Conservation (phyloP, 2,888 invertebrate genomes). For the Isoperla grammatica region DNA sequence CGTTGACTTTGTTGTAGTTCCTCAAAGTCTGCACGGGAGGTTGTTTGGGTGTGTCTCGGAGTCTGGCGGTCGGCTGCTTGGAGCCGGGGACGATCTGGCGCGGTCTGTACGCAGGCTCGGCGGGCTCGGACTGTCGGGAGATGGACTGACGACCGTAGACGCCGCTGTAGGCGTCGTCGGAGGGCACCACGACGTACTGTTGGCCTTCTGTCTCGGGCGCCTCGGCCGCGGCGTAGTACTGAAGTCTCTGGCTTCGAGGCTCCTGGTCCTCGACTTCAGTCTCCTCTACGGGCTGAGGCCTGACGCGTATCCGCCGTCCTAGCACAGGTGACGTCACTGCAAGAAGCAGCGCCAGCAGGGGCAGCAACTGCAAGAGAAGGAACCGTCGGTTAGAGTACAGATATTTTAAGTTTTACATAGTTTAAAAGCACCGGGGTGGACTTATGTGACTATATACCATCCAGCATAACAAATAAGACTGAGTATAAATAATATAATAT, state of each 20-base stretch:
- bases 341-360: constrained; percentile 5
- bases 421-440: neutral
- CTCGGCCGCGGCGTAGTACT: constrained; percentile 43
- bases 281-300: constrained; percentile 44
- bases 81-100: constrained; percentile 35
- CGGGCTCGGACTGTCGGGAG: constrained; percentile 22
- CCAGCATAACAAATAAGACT: too few species aligned
- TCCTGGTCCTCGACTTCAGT: constrained; percentile 44
- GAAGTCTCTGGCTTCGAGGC: constrained; percentile 40
- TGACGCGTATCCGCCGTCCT: constrained; percentile 48
- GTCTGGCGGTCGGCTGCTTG: constrained; percentile 41
- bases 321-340: constrained; percentile 37
- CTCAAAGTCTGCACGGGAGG: constrained; percentile 77
- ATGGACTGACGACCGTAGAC: constrained; percentile 45
- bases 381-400: too few species aligned
- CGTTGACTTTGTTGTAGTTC: constrained; percentile 77
- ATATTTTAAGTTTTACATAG: too few species aligned
- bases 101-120: constrained; percentile 18
- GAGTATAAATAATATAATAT: too few species aligned
- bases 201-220: constrained; percentile 35
- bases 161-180: constrained; percentile 46
- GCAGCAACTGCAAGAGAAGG: constrained; percentile 1
- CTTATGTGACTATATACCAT: neutral
- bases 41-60: constrained; percentile 55
- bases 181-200: constrained; percentile 40